Conservation (phyloP, 2,113 vertebrate genomes). For the Crocuta crocuta region DNA sequence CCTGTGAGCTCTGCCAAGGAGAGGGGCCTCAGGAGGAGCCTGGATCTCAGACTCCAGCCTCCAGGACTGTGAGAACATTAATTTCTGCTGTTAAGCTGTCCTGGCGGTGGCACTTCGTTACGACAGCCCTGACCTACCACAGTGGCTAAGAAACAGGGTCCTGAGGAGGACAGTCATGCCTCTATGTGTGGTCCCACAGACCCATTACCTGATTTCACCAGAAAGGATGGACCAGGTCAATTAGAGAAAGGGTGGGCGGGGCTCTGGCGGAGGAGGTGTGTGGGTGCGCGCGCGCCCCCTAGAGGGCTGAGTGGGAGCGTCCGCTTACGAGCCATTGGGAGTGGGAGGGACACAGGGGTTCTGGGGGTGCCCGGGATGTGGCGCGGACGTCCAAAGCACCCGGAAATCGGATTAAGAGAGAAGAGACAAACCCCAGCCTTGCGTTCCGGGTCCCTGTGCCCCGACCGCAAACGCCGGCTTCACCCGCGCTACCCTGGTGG, state of each 20-base stretch:
- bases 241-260: not conserved
- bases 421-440: not conserved
- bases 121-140: too few species aligned
- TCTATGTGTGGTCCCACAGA: accelerated
- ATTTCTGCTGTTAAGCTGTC: not conserved
- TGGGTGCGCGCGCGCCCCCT: not conserved
- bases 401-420: not conserved
- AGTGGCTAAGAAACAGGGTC: not conserved
- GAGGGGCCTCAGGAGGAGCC: not conserved
- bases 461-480: accelerated
- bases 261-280: not conserved
- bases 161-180: too few species aligned
- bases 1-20: not conserved
- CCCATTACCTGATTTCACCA: accelerated
- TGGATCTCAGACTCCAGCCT: not conserved
- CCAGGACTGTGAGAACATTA: not conserved
- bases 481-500: accelerated
- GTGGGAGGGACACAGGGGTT: not conserved
- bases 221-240: not conserved
- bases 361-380: not conserved
- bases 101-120: not conserved
- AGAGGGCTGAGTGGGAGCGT: not conserved
- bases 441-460: not conserved
- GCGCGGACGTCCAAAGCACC: accelerated
- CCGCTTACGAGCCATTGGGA: accelerated